Evolutionary conservation across 2,113 vertebrate species (phyloP), one percentile per base, ranked within the genome.

Genomic region (Osmerus eperlanus): DNA sequence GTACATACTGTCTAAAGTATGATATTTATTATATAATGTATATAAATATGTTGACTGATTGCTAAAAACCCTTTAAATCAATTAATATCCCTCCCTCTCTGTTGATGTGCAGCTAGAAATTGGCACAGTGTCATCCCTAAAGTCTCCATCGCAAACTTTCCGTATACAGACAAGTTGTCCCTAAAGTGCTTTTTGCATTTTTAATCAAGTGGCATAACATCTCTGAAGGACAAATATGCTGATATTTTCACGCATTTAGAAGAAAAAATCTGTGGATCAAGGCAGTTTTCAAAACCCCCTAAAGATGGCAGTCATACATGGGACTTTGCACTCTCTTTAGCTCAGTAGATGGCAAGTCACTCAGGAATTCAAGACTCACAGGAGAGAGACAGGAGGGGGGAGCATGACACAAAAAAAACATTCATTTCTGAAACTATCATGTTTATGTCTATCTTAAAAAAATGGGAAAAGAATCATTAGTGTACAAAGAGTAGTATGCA

Each of bases 241-340:
- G 21, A 47, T 52, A 15, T n/a, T 52, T 6, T 0, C 64, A 68
- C 67, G 6, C 60, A 71, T 67, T 14, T 53, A 23, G 12, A 18
- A 21, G 61, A 65, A 60, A 68, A 65, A n/a, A 52, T 36, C 60
- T 18, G 8, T 56, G 23, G 52, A 81, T 84, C 70, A 83, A 83
- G 71, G 82, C 77, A 78, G 71, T 77, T 75, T 83, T 5, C 66
- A 18, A 4, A 67, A 66, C 75, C 89, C 92, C 94, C 94, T 91
- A 93, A 93, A 95, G 94, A 91, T 91, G 94, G 94, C 94, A 92
- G 93, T 92, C 88, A 86, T 92, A 92, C 90, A 75, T 74, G 90
- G 74, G 81, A 70, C 47, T 25, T 56, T 66, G 51, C 29, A 14
- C 41, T 65, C 29, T 2, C 59, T 23, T 14, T 36, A 18, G 29